Conservation (phyloP, 2,113 vertebrate genomes). For the Rissa tridactyla region DNA sequence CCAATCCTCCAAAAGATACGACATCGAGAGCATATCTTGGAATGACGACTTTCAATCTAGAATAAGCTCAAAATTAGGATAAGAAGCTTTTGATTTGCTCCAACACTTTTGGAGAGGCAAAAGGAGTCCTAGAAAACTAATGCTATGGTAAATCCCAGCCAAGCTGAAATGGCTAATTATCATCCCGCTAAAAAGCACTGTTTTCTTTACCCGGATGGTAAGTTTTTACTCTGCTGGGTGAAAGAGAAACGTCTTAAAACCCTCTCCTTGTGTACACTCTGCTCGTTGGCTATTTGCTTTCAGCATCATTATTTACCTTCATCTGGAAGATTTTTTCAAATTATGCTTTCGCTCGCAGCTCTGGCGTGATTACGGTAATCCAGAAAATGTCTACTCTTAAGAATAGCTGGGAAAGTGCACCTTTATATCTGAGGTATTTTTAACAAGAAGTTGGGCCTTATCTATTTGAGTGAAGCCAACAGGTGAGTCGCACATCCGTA, state of each 20-base stretch:
- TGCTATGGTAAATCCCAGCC: not conserved
- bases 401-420: not conserved
- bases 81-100: not conserved
- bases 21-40: not conserved
- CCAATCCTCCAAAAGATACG: not conserved
- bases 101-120: not conserved
- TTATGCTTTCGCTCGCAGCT: not conserved
- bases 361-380: not conserved
- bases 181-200: not conserved
- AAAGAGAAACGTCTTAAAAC: not conserved
- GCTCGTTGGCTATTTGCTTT: not conserved
- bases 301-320: not conserved
- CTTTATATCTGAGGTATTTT: not conserved
- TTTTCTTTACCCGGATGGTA: not conserved
- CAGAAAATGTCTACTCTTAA: not conserved
- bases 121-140: not conserved
- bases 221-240: not conserved
- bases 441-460: not conserved
- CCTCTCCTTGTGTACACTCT: not conserved
- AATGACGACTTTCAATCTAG: not conserved
- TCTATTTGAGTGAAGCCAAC: not conserved
- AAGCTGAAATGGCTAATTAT: not conserved
- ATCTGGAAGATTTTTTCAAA: not conserved
- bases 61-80: not conserved
- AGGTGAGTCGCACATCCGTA: accelerated